A percentile compares a stretch with the other conserved stretches of the same genome.
Conservation (phyloP, 30 jellyfish, hydroid and myxozoan genomes). For the Catostylus mosaicus region DNA sequence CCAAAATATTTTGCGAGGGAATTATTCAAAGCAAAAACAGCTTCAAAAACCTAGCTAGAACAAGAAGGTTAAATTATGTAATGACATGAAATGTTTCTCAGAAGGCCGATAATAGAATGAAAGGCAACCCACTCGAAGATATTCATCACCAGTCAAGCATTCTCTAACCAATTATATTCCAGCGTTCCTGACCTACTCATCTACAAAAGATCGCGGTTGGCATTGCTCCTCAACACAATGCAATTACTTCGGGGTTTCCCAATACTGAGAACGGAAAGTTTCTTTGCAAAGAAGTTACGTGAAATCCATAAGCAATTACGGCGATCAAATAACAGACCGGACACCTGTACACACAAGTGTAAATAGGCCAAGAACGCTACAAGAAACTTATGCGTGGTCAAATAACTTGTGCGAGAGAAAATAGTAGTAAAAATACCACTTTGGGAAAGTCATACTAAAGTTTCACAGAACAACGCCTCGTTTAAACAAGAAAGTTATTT, state of each 20-base stretch:
- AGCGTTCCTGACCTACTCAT: not conserved
- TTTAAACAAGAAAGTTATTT: too few species aligned
- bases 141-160: conserved; percentile 6
- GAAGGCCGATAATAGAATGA: too few species aligned
- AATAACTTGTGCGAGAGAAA: too few species aligned
- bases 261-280: not conserved
- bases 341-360: not conserved
- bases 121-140: not conserved
- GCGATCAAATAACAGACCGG: not conserved
- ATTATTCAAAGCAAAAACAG: too few species aligned
- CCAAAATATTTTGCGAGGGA: too few species aligned
- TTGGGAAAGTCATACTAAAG: too few species aligned
- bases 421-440: too few species aligned
- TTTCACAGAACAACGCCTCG: too few species aligned
- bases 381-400: too few species aligned
- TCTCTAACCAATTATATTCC: conserved; percentile 13
- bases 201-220: conserved; percentile 7
- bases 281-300: not conserved
- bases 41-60: too few species aligned
- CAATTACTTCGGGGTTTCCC: not conserved
- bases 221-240: not conserved
- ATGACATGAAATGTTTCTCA: too few species aligned
- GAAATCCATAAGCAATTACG: not conserved
- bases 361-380: not conserved
- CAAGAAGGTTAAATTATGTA: too few species aligned